A percentile compares a stretch with the other conserved stretches of the same genome.
phyloP scores from a whole-genome alignment of 2,888 invertebrate species.

The Drosophila longiperda region DNA sequence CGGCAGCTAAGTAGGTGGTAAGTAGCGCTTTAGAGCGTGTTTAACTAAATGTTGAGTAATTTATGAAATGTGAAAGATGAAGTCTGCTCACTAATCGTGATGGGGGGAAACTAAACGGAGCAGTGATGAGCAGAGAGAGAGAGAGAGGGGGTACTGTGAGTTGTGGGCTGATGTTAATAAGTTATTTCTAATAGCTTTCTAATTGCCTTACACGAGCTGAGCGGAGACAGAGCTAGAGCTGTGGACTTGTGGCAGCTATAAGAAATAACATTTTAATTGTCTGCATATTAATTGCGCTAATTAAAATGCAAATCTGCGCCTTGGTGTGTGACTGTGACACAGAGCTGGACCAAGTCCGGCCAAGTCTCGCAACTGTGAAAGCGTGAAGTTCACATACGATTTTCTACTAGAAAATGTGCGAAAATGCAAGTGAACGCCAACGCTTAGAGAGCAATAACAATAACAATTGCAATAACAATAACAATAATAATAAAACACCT shows the following conservation, averaged over 20 bases:
- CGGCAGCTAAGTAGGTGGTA: constrained; percentile 81
- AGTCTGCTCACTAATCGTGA: constrained; percentile 5
- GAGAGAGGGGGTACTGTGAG: not conserved
- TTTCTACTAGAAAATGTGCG: constrained; percentile 65
- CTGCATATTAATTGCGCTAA: constrained; percentile 62
- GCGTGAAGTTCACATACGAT: constrained; percentile 66
- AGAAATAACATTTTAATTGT: constrained; percentile 75
- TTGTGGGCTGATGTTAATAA: constrained; percentile 60
- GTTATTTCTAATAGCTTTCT: constrained; percentile 78
- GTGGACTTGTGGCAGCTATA: constrained; percentile 47
- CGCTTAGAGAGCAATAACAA: constrained; percentile 5
- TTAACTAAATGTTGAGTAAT: constrained; percentile 82
- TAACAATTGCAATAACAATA: constrained; percentile 10
- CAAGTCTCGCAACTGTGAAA: constrained; percentile 48
- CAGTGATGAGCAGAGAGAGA: not conserved
- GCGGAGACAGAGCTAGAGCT: constrained; percentile 1
- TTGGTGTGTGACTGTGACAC: constrained; percentile 8
- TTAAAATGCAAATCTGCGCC: constrained; percentile 73
- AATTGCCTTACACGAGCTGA: constrained; percentile 62
- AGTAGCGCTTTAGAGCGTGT: constrained; percentile 82
- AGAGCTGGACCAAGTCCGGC: constrained; percentile 14
- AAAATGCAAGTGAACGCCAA: constrained; percentile 69
- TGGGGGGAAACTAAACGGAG: not conserved
- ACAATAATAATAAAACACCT: constrained; percentile 13
- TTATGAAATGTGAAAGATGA: constrained; percentile 66